A percentile compares a stretch with the other conserved stretches of the same genome.
These are phyloP conservation scores for Theropithecus gelada DNA, from an alignment of 2,113 vertebrate genomes.

Conservation along the genomic window DNA sequence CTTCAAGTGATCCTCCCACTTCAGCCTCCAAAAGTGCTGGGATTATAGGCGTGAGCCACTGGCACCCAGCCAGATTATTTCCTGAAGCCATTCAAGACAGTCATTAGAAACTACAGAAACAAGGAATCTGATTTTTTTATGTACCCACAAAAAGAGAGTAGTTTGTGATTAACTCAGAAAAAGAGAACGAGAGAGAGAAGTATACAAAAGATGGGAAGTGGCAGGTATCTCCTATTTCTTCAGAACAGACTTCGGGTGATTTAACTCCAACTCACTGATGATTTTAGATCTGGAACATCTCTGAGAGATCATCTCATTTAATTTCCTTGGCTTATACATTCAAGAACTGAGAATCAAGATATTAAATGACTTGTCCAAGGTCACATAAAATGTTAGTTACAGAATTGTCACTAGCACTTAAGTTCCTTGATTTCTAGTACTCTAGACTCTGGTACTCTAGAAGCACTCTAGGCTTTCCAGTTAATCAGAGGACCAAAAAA, in stretches of 20 bases:
- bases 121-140: neutral
- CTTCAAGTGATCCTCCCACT: no score
- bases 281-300: neutral
- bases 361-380: neutral
- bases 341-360: neutral
- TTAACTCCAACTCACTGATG: neutral
- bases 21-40: no score
- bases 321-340: neutral
- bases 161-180: neutral
- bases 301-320: neutral
- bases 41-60: no score
- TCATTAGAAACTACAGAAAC: neutral
- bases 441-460: no score
- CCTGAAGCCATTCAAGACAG: neutral
- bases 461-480: neutral
- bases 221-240: neutral
- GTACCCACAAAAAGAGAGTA: neutral
- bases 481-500: neutral
- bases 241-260: neutral
- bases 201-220: neutral
- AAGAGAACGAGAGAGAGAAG: rapidly evolving
- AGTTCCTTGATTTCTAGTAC: neutral
- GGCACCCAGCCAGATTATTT: no score
- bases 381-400: neutral
- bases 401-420: neutral